Evolutionary conservation across 2,113 vertebrate species (phyloP).

Genomic region (Lampris incognitus): DNA sequence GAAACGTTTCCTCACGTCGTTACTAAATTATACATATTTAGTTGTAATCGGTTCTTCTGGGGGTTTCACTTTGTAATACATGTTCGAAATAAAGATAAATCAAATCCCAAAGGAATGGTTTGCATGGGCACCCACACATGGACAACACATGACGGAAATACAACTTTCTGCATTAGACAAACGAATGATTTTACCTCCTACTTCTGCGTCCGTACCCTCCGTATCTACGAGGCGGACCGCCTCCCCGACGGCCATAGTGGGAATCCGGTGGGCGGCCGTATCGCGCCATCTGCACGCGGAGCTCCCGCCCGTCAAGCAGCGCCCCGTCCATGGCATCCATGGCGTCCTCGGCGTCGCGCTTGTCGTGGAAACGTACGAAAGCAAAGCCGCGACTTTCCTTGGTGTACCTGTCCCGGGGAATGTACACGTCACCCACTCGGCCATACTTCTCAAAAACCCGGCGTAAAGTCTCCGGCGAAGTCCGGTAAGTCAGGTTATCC

Average conservation of each 20-base stretch:
- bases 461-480: slow-evolving; percentile 94
- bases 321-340: slow-evolving; percentile 99
- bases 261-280: slow-evolving; percentile 95
- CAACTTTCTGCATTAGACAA: no score
- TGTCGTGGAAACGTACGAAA: slow-evolving; percentile 96
- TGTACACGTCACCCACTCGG: slow-evolving; percentile 96
- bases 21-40: no score
- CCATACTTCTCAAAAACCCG: slow-evolving; percentile 98
- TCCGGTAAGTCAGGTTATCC: slow-evolving; percentile 98
- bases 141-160: no score
- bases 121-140: no score
- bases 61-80: no score
- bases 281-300: slow-evolving; percentile 96
- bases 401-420: slow-evolving; percentile 93
- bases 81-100: no score
- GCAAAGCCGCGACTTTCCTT: slow-evolving; percentile 97
- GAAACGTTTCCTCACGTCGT: no score
- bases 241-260: slow-evolving; percentile 89
- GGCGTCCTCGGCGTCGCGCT: slow-evolving; percentile 96
- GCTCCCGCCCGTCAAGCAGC: slow-evolving; percentile 92
- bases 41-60: no score
- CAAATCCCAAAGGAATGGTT: no score
- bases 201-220: slow-evolving; percentile 68
- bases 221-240: slow-evolving; percentile 87
- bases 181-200: slow-evolving; percentile 79